Base-by-base conservation (phyloP, 2,113 vertebrate species). In the Arvicanthis niloticus region DNA sequence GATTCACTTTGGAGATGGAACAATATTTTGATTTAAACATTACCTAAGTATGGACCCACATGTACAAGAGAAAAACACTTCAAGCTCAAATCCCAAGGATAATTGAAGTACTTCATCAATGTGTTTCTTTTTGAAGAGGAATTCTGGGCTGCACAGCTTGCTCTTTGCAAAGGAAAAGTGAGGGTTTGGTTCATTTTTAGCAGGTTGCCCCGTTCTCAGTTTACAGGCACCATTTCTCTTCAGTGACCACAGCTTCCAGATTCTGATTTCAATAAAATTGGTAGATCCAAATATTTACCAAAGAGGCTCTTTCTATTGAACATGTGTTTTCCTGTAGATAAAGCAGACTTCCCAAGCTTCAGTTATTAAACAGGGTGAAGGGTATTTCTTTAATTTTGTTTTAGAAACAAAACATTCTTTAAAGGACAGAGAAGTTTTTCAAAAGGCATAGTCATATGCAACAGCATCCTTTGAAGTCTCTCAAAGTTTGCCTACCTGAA, bases 341-440 rank as follows among this genome's bases (percentile, higher is more conserved):
- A 91, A 93, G 40, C 17, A 51, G 87, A 48, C 72, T 96, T 89
- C 21, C 40, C 22, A 34, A 88, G 13, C 2, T 45, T 68, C 4
- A 24, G n/a, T 87, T 70, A 85, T 80, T 68, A 73, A 82, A 58
- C 3, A 76, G 11, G 4, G 45, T 37, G 73, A 73, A 89, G 37
- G 87, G 56, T 56, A 76, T 77, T 76, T 60, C 37, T 89, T 34
- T 68, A 11, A 68, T 97, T 89, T 95, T 89, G 72, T 92, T 92
- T 94, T 85, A 80, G 29, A 93, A 91, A 80, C 15, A 87, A 94
- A 93, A 19, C 56, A 87, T 92, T 9, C 19, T 73, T 84, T 65
- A 78, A 91, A 94, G 56, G 48, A 91, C 9, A 88, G 21, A 93
- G 73, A 94, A 93, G 82, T 88, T 91, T 85, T 86, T 62, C 86